phyloP scores from a whole-genome alignment of 2,797 vertebrate species.

The Malacoraja senta region DNA sequence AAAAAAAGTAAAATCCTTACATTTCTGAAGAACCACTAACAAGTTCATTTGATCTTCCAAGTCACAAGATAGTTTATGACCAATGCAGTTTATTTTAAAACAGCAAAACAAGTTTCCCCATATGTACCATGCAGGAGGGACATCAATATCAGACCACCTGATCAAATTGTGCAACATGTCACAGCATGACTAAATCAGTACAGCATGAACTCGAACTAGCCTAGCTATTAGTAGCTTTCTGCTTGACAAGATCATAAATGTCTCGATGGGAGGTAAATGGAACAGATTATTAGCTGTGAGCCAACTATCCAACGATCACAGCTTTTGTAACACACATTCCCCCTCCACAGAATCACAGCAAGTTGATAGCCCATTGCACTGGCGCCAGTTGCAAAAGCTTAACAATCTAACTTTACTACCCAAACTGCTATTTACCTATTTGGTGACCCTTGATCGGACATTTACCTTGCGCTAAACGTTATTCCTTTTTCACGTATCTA shows the following conservation, averaged over 20 bases:
- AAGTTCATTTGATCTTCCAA: background rate
- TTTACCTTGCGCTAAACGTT: too few relatives aligned
- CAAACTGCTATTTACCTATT: too few relatives aligned
- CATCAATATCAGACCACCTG: background rate
- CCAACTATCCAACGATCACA: background rate
- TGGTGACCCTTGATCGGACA: too few relatives aligned
- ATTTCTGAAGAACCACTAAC: background rate
- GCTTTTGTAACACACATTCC: background rate
- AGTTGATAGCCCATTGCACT: too few relatives aligned
- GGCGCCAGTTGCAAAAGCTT: too few relatives aligned
- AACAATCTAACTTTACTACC: too few relatives aligned
- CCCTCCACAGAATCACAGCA: too few relatives aligned
- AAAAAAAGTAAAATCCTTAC: background rate
- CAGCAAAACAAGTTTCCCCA: background rate
- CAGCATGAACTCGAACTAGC: background rate
- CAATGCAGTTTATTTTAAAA: background rate
- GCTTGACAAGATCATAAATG: background rate
- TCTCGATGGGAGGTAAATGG: background rate
- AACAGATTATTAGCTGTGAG: background rate
- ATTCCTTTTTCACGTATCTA: too few relatives aligned
- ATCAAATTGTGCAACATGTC: background rate
- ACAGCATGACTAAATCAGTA: background rate
- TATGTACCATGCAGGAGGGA: background rate
- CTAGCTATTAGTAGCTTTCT: background rate
- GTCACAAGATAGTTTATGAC: background rate